Percentiles rank a stretch among this genome's conserved stretches.
These are phyloP conservation scores for Spinibarbus caldwelli DNA, from an alignment of 2,797 vertebrate species.

Conservation along the genomic window DNA sequence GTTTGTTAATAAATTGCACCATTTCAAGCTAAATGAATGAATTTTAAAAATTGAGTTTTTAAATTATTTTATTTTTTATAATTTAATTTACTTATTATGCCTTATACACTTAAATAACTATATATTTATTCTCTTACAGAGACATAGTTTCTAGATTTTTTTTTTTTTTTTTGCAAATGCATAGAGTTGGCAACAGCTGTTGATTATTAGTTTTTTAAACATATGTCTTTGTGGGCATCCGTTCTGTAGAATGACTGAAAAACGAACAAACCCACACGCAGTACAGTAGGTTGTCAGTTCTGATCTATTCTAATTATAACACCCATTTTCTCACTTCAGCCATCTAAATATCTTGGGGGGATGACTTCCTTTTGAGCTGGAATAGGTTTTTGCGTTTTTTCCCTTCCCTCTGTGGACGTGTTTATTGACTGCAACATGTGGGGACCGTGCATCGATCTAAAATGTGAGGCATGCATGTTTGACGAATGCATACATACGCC, in stretches of 20 bases:
- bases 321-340: constrained; percentile 27
- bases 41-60: neutral
- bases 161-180: neutral
- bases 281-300: constrained; percentile 2
- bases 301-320: constrained; percentile 2
- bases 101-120: too few relatives aligned
- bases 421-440: constrained; percentile 52
- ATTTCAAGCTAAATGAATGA: neutral
- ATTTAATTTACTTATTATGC: neutral
- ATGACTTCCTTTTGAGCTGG: constrained; percentile 66
- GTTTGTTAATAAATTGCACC: neutral
- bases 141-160: neutral
- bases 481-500: constrained; percentile 17
- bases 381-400: constrained; percentile 36
- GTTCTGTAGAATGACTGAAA: neutral
- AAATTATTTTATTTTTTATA: too few relatives aligned
- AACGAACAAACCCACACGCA: neutral
- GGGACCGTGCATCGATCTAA: constrained; percentile 54
- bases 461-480: constrained; percentile 51
- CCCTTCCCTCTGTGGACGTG: constrained; percentile 61
- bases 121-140: neutral
- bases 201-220: neutral
- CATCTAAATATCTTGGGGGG: constrained; percentile 29
- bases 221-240: neutral
- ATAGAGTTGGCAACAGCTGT: neutral